These are phyloP conservation scores for Rhizomys pruinosus DNA, from an alignment of 2,113 vertebrate genomes.

Conservation along the genomic window DNA sequence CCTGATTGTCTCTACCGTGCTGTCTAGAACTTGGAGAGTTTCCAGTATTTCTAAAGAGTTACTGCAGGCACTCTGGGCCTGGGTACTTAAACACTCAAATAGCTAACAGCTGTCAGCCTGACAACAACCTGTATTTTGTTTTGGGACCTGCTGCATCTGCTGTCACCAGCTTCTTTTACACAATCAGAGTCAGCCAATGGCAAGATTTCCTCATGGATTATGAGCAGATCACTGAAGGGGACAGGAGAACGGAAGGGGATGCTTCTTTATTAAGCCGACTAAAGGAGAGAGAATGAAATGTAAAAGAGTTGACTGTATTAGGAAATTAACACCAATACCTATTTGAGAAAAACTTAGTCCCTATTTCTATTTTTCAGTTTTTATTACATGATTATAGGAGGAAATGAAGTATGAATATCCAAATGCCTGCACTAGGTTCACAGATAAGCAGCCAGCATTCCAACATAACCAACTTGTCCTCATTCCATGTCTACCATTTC, in stretches of 20 bases:
- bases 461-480: not conserved
- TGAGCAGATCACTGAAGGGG: constrained; percentile 70
- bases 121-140: constrained; percentile 70
- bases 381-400: not conserved
- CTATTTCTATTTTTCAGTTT: constrained; percentile 39
- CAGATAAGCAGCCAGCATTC: not conserved
- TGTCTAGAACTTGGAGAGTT: constrained; percentile 54
- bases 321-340: constrained; percentile 29
- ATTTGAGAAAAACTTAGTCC: not conserved
- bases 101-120: constrained; percentile 73
- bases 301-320: constrained; percentile 24
- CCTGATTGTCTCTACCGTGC: constrained; percentile 62
- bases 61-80: constrained; percentile 48
- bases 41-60: constrained; percentile 70
- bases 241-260: constrained; percentile 38
- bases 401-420: constrained; percentile 30
- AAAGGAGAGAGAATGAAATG: constrained; percentile 16
- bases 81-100: constrained; percentile 70
- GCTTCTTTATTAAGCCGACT: constrained; percentile 53
- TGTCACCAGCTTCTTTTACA: constrained; percentile 70
- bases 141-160: constrained; percentile 65
- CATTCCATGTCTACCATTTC: not conserved
- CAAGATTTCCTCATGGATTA: constrained; percentile 62
- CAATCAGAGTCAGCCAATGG: constrained; percentile 58
- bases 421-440: not conserved